A percentile compares a stretch with the other conserved stretches of the same genome.
Conservation (phyloP, 37 sponge, comb jelly and placozoan genomes). For the Theonella swinhoei region DNA sequence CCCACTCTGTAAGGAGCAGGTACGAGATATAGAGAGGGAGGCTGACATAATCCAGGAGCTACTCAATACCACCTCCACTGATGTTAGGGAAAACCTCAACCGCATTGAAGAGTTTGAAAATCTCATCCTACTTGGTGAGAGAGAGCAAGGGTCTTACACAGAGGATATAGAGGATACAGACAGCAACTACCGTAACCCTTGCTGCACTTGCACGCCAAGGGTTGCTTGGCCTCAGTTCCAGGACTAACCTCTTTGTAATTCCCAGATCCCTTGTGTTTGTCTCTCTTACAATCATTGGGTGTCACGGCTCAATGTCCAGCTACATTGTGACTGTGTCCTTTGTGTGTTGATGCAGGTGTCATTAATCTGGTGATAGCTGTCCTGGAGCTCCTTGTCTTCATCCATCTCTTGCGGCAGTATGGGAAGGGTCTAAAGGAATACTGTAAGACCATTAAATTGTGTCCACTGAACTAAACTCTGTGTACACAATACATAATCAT, state of each 20-base stretch:
- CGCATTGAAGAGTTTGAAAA: conserved; percentile 28
- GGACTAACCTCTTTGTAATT: too few species aligned
- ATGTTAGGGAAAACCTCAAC: not conserved
- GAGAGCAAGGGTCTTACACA: too few species aligned
- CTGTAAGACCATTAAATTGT: conserved; percentile 56
- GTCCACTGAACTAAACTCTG: too few species aligned
- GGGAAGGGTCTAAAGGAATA: conserved; percentile 39
- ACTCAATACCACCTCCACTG: not conserved
- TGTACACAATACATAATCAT: too few species aligned
- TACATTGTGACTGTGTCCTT: too few species aligned
- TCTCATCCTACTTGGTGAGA: conserved; percentile 36
- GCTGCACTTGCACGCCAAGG: too few species aligned
- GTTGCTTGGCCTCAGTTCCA: too few species aligned
- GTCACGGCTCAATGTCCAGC: too few species aligned
- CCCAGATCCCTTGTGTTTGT: too few species aligned
- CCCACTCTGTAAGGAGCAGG: conserved; percentile 17
- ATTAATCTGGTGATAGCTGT: conserved; percentile 18
- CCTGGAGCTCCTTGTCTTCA: conserved; percentile 15
- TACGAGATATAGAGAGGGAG: not conserved
- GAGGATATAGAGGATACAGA: too few species aligned
- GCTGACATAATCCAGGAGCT: not conserved
- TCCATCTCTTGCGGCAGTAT: conserved; percentile 16
- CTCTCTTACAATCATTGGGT: too few species aligned
- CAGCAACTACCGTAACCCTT: too few species aligned
- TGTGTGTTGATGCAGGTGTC: conserved; percentile 9